Conservation (phyloP, 2,113 vertebrate species). For the Dendrocopos noguchii region DNA sequence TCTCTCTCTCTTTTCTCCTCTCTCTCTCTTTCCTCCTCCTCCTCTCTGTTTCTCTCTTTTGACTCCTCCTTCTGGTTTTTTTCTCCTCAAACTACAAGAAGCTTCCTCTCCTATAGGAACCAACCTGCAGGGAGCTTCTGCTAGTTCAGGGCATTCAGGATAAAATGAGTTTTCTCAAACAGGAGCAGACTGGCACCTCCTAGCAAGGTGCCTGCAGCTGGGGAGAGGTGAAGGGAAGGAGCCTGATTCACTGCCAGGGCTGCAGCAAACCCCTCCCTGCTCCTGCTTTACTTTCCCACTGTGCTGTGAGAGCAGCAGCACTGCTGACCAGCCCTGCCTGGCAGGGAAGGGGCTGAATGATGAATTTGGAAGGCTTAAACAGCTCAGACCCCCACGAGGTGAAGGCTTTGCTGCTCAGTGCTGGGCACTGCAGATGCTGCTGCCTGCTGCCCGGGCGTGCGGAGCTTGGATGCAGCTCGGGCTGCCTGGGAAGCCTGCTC, state of each 20-base stretch:
- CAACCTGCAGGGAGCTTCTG: neutral
- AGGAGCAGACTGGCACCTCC: neutral
- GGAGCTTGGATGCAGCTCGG: neutral
- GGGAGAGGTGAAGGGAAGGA: neutral
- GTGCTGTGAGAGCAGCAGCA: neutral
- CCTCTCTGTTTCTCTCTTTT: too few relatives aligned
- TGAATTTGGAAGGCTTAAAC: neutral
- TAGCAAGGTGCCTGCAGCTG: neutral
- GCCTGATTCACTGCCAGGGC: neutral
- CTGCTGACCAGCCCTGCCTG: neutral
- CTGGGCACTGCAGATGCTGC: neutral
- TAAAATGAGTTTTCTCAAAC: neutral
- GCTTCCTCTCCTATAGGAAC: neutral
- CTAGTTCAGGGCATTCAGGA: neutral
- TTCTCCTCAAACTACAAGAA: neutral
- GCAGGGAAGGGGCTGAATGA: neutral
- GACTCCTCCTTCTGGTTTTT: too few relatives aligned
- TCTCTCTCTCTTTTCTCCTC: too few relatives aligned
- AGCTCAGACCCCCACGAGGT: accelerated
- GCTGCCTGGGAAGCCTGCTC: neutral
- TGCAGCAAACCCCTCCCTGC: neutral
- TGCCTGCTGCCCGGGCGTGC: neutral
- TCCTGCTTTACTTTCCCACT: neutral
- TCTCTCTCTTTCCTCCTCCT: too few relatives aligned
- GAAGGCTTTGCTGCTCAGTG: neutral